Evolutionary conservation across 2,888 invertebrate genomes (phyloP), one percentile per base, ranked within the genome.

Genomic region (Parnassius apollo): DNA sequence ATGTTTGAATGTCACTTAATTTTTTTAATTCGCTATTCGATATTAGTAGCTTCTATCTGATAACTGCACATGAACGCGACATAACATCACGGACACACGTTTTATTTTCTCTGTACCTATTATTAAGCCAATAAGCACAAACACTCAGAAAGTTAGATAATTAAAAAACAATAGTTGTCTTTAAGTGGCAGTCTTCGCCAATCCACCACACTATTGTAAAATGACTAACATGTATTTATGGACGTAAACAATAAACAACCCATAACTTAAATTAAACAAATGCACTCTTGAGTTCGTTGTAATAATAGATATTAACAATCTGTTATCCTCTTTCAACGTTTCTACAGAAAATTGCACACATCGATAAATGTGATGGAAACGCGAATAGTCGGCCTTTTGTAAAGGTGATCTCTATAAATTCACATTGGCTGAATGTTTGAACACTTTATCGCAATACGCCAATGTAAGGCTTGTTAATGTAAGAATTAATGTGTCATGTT

Each of bases 221-320:
- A 56, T 42, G 42, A 57, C 57, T 48, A 49, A 42, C 49, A 45
- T 62, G 50, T 54, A 54, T 58, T 54, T 49, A 13, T 42, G 11
- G 49, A 49, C 8, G 58, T 44, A 58, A 62, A 49, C 49, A 44
- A 25, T 44, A 58, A 62, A 49, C 49, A 49, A 25, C 50, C 58
- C 49, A 58, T 58, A 62, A 57, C 46, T 61, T 61, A 52, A 18
- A 48, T 42, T 13, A 52, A 42, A 51, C 61, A 61, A 56, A 44
- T 25, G 61, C 52, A 52, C 57, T 52, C 57, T 53, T 42, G 42
- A 42, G 53, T n/a, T 49, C 48, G 45, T 11, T 54, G 58, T 62
- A 62, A 58, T 62, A 58, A 62, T 62, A 58, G 54, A 57, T 58
- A 62, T 58, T 62, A 54, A 58, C 62, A 51, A 62, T 51, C 52